Evolutionary conservation across 2,113 vertebrate genomes (phyloP), one percentile per base, ranked within the genome.

Genomic region (Megaptera novaeangliae): DNA sequence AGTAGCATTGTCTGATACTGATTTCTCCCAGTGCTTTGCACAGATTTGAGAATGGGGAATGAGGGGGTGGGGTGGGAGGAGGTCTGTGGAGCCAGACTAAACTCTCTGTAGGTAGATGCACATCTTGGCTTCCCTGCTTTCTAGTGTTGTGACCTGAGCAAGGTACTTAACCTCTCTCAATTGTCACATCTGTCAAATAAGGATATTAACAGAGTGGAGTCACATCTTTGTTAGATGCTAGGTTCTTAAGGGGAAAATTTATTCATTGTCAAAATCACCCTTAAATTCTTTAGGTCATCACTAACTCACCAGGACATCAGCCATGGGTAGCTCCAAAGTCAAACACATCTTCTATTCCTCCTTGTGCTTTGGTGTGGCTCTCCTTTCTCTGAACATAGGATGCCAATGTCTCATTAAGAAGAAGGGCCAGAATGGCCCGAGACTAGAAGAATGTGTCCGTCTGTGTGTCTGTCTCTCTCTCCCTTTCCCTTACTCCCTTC

Each of bases 251-350:
- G 88, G 36, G 69, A 74, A 95, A 90, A 36, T 89, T 72, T 92
- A 94, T 88, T 93, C 68, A 75, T n/a, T 61, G 49, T 93, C 39
- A 92, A 72, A 64, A 82, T 93, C 81, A 80, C 34, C 36, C 52
- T 94, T 75, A 57, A 88, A 55, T 86, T 94, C 44, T 85, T 78
- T 66, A 92, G 66, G 29, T 57, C 39, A 59, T 95, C 10, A 13
- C 85, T 80, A 84, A 91, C 39, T 69, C 14, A 63, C 49, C 41
- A 91, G 49, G 81, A 59, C 71, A 71, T 69, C 34, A 88, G 63
- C 44, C 66, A 71, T 1, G 0, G 4, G 52, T 78, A 72, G 39
- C 34, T 84, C 9, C 49, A 29, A 80, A 77, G 57, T 71, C 34
- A 91, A 72, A 36, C 14, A 12, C 8, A 29, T 85, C 29, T 71